These are phyloP conservation scores for Epinephelus malabaricus DNA, from an alignment of 2,797 vertebrate species.

Conservation along the genomic window DNA sequence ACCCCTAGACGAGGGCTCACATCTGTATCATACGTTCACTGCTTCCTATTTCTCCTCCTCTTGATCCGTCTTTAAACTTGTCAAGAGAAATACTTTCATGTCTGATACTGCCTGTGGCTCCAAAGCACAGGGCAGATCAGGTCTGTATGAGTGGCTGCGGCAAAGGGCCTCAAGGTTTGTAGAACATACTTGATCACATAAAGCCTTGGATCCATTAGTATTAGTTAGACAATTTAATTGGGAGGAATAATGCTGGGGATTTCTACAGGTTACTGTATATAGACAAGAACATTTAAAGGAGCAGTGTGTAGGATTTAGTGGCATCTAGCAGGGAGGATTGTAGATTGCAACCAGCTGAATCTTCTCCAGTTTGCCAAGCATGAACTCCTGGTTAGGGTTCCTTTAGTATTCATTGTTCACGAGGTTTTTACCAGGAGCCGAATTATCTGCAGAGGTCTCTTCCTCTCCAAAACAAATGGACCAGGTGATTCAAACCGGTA, in stretches of 20 bases:
- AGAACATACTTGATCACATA: background rate
- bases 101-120: slow-evolving; percentile 1
- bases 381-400: too few species aligned
- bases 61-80: slow-evolving; percentile 3
- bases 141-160: background rate
- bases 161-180: background rate
- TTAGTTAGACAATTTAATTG: background rate
- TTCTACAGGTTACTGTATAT: background rate
- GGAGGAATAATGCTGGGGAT: background rate
- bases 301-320: too few species aligned
- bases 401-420: too few species aligned
- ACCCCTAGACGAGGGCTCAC: slow-evolving; percentile 61
- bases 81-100: background rate
- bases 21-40: slow-evolving; percentile 60
- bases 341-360: too few species aligned
- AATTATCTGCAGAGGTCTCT: too few species aligned
- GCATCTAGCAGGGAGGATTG: too few species aligned
- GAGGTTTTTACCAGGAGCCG: too few species aligned
- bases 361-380: too few species aligned
- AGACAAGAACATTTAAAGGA: background rate
- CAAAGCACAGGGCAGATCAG: background rate
- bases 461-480: too few species aligned
- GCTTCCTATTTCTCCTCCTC: background rate
- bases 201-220: background rate
- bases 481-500: too few species aligned